Evolutionary conservation across 1,140 invertebrate genomes (phyloP).

Genomic region (Lasioglossum albipes): DNA sequence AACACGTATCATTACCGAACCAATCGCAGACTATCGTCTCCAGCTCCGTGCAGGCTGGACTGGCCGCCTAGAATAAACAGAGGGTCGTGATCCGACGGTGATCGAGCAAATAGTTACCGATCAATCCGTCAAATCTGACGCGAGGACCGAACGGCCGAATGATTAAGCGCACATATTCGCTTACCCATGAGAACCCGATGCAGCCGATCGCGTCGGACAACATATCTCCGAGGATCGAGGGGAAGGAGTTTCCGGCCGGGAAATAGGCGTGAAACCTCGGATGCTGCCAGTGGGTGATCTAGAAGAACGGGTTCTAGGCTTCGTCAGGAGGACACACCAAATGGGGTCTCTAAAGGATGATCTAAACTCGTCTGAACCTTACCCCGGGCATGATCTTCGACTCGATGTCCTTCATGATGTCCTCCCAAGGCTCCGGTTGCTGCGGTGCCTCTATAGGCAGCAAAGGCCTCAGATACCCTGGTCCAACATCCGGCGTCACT

Average conservation of each 20-base stretch:
- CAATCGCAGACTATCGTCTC: slow-evolving; percentile 98
- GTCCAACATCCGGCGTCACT: slow-evolving; percentile 94
- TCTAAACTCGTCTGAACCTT: neutral
- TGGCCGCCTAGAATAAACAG: slow-evolving; percentile 88
- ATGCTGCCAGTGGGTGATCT: slow-evolving; percentile 99
- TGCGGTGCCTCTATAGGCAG: slow-evolving; percentile 92
- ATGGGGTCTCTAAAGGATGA: too few species aligned
- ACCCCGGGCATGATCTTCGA: slow-evolving; percentile 98
- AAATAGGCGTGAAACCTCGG: slow-evolving; percentile 99
- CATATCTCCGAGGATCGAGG: slow-evolving; percentile 99
- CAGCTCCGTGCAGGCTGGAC: slow-evolving; percentile 97
- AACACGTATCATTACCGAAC: slow-evolving; percentile 87
- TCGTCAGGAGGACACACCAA: too few species aligned
- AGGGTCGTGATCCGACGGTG: slow-evolving; percentile 2
- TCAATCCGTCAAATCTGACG: slow-evolving; percentile 40
- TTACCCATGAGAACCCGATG: slow-evolving; percentile 99
- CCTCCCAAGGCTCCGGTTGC: slow-evolving; percentile 93
- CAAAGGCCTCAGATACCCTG: slow-evolving; percentile 92
- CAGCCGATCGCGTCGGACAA: slow-evolving; percentile 96
- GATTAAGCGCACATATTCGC: neutral
- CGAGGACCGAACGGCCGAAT: neutral
- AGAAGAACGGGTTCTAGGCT: slow-evolving; percentile 47
- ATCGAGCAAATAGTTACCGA: slow-evolving; percentile 35
- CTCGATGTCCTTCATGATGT: slow-evolving; percentile 97
- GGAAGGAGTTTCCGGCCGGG: slow-evolving; percentile 97